phyloP scores from a whole-genome alignment of 2,888 invertebrate genomes.

The Teleiodes luculella region DNA sequence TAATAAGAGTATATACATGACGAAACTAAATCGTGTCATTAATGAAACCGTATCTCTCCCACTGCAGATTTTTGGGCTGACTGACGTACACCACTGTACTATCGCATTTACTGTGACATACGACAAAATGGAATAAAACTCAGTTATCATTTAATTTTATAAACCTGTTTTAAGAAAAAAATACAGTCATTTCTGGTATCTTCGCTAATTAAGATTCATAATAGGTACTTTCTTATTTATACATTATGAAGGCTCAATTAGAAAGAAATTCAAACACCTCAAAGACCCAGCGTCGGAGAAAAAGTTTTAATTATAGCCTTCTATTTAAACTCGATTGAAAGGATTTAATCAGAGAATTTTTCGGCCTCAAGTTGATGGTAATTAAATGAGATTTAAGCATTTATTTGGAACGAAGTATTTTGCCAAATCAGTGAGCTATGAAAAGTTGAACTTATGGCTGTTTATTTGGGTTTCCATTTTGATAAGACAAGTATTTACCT shows the following conservation, averaged over 20 bases:
- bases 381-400: constrained; percentile 19
- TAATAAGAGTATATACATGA: too few relatives aligned
- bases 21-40: too few relatives aligned
- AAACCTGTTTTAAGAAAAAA: background rate
- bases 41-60: too few relatives aligned
- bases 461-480: too few relatives aligned
- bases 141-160: too few relatives aligned
- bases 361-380: constrained; percentile 15
- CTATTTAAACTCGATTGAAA: constrained; percentile 20
- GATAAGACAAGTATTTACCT: too few relatives aligned
- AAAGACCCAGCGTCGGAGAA: constrained; percentile 21
- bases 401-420: constrained; percentile 10
- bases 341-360: constrained; percentile 19
- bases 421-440: background rate
- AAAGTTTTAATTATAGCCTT: constrained; percentile 34
- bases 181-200: background rate
- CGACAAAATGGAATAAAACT: too few relatives aligned
- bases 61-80: too few relatives aligned
- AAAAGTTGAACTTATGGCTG: background rate
- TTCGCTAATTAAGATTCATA: constrained; percentile 20
- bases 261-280: constrained; percentile 20
- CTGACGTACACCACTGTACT: too few relatives aligned
- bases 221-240: constrained; percentile 20
- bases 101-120: too few relatives aligned
- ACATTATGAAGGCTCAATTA: constrained; percentile 19